Conservation (phyloP, 2,113 vertebrate genomes). For the Neomonachus schauinslandi region DNA sequence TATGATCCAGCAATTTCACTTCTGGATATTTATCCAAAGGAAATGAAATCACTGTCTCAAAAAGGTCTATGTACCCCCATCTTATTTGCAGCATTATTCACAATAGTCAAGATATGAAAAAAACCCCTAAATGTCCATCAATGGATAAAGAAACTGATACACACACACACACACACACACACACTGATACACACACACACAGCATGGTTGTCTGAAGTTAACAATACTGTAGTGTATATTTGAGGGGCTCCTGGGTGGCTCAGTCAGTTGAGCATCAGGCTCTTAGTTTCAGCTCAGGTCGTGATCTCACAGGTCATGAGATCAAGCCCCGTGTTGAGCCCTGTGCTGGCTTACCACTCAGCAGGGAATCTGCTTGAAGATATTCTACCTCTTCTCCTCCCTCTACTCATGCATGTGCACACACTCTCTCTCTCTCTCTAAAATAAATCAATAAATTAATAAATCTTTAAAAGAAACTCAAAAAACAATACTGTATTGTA, state of each 20-base stretch:
- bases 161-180: no score
- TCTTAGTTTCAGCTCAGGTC: not conserved
- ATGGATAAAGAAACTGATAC: not conserved
- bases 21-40: not conserved
- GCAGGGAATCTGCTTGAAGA: not conserved
- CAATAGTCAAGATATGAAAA: not conserved
- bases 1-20: not conserved
- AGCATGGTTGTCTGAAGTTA: not conserved
- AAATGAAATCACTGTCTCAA: not conserved
- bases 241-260: not conserved
- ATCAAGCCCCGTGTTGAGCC: not conserved
- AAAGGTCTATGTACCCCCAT: not conserved
- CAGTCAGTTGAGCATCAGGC: not conserved
- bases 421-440: not conserved
- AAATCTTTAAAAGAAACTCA: not conserved
- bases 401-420: not conserved
- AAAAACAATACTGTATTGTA: not conserved
- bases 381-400: not conserved
- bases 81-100: not conserved
- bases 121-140: not conserved
- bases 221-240: not conserved
- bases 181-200: no score
- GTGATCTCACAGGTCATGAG: not conserved
- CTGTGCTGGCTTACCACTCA: not conserved
- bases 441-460: not conserved